These are phyloP conservation scores for Coregonus clupeaformis DNA, from an alignment of 2,113 vertebrate genomes.

Conservation along the genomic window DNA sequence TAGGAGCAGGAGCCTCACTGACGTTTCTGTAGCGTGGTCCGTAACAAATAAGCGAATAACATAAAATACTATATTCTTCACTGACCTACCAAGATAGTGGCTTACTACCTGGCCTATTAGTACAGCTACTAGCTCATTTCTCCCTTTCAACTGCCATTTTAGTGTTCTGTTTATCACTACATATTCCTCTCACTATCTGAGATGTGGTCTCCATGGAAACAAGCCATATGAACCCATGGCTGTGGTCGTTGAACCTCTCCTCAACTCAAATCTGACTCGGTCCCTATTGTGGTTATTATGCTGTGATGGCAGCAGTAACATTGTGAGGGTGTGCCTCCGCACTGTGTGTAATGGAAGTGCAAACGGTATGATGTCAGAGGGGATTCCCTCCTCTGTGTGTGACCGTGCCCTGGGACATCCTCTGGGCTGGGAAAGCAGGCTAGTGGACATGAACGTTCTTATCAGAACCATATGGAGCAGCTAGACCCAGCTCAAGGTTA, in stretches of 20 bases:
- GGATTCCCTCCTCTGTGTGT: conserved; percentile 42
- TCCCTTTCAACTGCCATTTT: too few relatives aligned
- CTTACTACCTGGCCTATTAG: too few relatives aligned
- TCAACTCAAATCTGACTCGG: neutral
- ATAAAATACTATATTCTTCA: too few relatives aligned
- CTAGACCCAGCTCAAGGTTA: conserved; percentile 18
- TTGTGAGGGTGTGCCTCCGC: conserved; percentile 15
- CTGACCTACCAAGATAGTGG: too few relatives aligned
- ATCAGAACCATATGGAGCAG: conserved; percentile 8
- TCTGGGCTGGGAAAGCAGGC: conserved; percentile 11
- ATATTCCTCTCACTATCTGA: conserved; percentile 16
- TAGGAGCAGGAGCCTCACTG: too few relatives aligned
- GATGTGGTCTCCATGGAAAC: conserved; percentile 60
- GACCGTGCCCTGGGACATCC: conserved; percentile 27
- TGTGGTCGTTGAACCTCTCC: neutral
- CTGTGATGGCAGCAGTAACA: neutral
- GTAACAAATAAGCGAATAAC: too few relatives aligned
- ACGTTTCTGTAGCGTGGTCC: too few relatives aligned
- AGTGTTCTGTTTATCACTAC: neutral
- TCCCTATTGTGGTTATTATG: neutral
- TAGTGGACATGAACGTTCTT: neutral
- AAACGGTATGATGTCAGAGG: conserved; percentile 15
- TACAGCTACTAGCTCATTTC: too few relatives aligned
- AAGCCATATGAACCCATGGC: conserved; percentile 24
- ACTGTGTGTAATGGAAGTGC: conserved; percentile 30